Percentiles rank a stretch among this genome's conserved stretches.
Conservation (phyloP, 2,888 invertebrate genomes). For the Idaea straminata region DNA sequence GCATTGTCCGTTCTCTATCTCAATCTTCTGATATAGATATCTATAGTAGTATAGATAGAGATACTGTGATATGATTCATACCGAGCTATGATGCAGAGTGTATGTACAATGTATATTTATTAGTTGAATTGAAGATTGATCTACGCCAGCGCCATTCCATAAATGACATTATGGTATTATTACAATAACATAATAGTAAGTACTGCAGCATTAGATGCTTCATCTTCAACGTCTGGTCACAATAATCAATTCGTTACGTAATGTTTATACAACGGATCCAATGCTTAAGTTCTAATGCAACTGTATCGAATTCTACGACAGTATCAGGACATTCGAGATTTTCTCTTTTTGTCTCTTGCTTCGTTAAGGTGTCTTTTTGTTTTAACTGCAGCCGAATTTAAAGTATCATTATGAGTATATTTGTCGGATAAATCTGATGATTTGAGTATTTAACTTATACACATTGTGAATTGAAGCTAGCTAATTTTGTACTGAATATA, state of each 20-base stretch:
- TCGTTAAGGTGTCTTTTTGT: constrained; percentile 36
- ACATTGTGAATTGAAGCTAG: too few relatives aligned
- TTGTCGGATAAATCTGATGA: too few relatives aligned
- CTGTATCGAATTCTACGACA: background rate
- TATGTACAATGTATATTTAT: background rate
- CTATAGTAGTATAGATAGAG: background rate
- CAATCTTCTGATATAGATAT: constrained; percentile 15
- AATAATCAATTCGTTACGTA: background rate
- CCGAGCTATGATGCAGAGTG: background rate
- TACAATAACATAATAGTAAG: background rate
- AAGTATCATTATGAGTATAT: too few relatives aligned
- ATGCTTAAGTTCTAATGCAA: background rate
- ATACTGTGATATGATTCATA: background rate
- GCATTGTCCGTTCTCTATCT: constrained; percentile 27
- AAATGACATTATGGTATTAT: background rate
- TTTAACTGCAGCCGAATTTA: too few relatives aligned
- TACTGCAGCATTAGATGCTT: background rate
- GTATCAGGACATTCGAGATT: background rate
- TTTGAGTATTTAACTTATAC: too few relatives aligned
- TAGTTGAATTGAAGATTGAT: background rate
- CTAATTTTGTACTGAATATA: too few relatives aligned
- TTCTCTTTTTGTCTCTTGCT: constrained; percentile 25
- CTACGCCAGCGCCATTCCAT: background rate
- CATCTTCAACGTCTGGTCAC: background rate
- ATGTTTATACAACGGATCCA: background rate